Evolutionary conservation across 2,888 invertebrate species (phyloP).

Genomic region (Drosophila seclusa): DNA sequence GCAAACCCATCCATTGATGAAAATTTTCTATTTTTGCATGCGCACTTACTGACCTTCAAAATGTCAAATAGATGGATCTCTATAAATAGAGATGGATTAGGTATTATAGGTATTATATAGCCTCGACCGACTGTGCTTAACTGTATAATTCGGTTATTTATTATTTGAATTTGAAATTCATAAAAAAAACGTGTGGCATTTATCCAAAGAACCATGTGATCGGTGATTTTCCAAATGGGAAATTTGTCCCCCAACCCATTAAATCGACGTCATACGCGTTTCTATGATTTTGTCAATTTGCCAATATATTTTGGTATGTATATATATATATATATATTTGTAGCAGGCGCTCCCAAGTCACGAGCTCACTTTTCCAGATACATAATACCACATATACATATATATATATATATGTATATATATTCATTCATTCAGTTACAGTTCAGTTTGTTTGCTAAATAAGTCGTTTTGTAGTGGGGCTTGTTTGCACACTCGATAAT

Average conservation of each 20-base stretch:
- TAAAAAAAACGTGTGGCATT: conserved; percentile 54
- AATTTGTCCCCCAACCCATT: conserved; percentile 9
- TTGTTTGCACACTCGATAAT: conserved; percentile 32
- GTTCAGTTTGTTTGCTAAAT: conserved; percentile 19
- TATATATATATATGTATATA: conserved; percentile 8
- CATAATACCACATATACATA: conserved; percentile 4
- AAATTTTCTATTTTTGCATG: not conserved
- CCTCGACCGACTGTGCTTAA: conserved; percentile 26
- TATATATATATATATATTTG: not conserved
- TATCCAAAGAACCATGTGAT: conserved; percentile 52
- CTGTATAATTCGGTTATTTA: conserved; percentile 4
- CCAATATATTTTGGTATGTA: conserved; percentile 29
- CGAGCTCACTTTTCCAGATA: conserved; percentile 51
- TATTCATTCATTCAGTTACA: conserved; percentile 13
- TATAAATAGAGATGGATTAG: not conserved
- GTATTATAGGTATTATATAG: not conserved
- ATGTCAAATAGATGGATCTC: conserved; percentile 13
- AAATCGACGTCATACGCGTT: conserved; percentile 46
- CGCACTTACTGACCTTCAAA: conserved; percentile 70
- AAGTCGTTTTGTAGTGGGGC: conserved; percentile 14
- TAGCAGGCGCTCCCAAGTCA: conserved; percentile 59
- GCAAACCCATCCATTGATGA: too few relatives aligned
- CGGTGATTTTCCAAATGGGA: conserved; percentile 34
- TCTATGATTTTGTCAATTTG: conserved; percentile 46
- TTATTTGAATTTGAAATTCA: not conserved